Evolutionary conservation across 2,797 vertebrate species (phyloP).

Genomic region (Gobio occitaniae): DNA sequence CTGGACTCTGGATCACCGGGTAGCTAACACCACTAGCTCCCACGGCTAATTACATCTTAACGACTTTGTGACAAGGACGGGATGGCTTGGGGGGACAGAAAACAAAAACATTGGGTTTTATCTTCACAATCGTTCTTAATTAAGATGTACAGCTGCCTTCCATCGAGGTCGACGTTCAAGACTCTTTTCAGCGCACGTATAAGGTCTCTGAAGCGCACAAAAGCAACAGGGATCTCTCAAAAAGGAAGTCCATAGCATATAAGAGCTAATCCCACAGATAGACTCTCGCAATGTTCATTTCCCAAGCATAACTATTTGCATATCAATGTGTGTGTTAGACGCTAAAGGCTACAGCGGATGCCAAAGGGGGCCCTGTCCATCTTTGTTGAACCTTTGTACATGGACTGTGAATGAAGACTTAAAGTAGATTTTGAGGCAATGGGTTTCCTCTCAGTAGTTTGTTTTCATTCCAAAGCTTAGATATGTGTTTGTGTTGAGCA

Average conservation of each 20-base stretch:
- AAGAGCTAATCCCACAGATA: constrained; percentile 68
- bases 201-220: constrained; percentile 60
- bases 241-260: constrained; percentile 58
- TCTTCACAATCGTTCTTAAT: constrained; percentile 66
- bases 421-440: constrained; percentile 55
- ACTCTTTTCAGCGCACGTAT: constrained; percentile 65
- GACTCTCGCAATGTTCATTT: constrained; percentile 66
- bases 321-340: constrained; percentile 70
- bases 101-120: constrained; percentile 52
- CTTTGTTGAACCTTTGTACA: constrained; percentile 53
- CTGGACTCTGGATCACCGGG: constrained; percentile 6
- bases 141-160: constrained; percentile 66
- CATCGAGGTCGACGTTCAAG: constrained; percentile 59
- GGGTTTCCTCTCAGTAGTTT: constrained; percentile 13
- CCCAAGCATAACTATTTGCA: constrained; percentile 77
- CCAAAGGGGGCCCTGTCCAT: constrained; percentile 54
- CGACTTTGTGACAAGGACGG: constrained; percentile 51
- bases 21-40: constrained; percentile 30
- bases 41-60: constrained; percentile 61
- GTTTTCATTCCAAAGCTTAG: constrained; percentile 17
- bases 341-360: constrained; percentile 59
- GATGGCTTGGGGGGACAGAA: constrained; percentile 55
- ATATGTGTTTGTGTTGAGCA: constrained; percentile 29
- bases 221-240: constrained; percentile 59
- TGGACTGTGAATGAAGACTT: constrained; percentile 65